Evolutionary conservation across 2,888 invertebrate species (phyloP), one percentile per base, ranked within the genome.

Genomic region (Pycnomerus fuliginosus): DNA sequence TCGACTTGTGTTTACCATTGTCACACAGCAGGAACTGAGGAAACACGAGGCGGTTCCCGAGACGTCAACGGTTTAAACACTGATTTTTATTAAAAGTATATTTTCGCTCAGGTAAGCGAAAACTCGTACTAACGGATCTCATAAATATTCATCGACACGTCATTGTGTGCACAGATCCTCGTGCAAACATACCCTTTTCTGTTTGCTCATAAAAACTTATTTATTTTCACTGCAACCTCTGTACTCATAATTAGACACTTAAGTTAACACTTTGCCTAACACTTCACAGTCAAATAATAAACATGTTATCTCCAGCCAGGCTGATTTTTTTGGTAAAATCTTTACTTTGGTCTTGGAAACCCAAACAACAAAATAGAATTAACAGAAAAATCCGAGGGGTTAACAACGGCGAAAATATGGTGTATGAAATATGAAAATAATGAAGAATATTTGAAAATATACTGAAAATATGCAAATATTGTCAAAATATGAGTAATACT

Each of bases 81-180:
- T n/a, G n/a, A n/a, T n/a, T n/a, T n/a, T n/a, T n/a, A n/a, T 20
- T 20, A 20, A 20, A 20, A 20, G 4, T 7, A 20, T 20, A 4
- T 20, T 7, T 20, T 7, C 5, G 4, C 5, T 20, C 5, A 20
- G 20, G 4, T 4, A 20, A 20, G 20, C 20, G 39, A 32, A 39
- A 32, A 32, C 17, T 39, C n/a, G n/a, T n/a, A n/a, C 25, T 39
- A 24, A 25, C 31, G 28, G 39, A 38, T 16, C 22, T 39, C 32
- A 39, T 39, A 32, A 39, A 39, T 39, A 39, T 39, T 31, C 32
- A 39, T 32, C 25, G 32, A 32, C 39, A 39, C 39, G 32, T 32
- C n/a, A n/a, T n/a, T n/a, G n/a, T n/a, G n/a, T 39, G 39, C 32
- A 25, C 39, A 25, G 31, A 24, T 39, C 23, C 32, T 39, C 32